Evolutionary conservation across 2,888 invertebrate genomes (phyloP), one percentile per base, ranked within the genome.

Genomic region (Drosophila dives): DNA sequence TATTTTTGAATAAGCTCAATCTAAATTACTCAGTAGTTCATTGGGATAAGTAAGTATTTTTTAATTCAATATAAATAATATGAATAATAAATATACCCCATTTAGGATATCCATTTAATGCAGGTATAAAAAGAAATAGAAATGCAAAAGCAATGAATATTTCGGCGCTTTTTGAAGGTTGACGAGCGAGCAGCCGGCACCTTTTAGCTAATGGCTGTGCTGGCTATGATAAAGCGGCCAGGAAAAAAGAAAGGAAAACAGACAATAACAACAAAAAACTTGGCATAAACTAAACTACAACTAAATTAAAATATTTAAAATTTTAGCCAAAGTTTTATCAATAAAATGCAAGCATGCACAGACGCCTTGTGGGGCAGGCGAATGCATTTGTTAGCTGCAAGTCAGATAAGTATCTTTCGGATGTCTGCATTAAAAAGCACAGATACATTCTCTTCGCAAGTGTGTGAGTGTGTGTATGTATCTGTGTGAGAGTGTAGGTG

Each of bases 261-360:
- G 68, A 71, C 45, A 53, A 29, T 34, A 60, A 60, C 66, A 66
- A 50, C 66, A 66, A 50, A 33, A 53, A 29, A 55, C 58, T 48
- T 72, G 71, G 64, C 55, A 55, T 51, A 54, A 80, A 75, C 76
- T 74, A 83, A 77, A 76, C 77, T 77, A 81, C 76, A 87, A 87
- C 87, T 81, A 87, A 89, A 87, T 87, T 89, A 87, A 87, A 87
- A 87, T 89, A 87, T 87, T 87, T 89, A 73, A 89, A 89, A 89
- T 83, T 87, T 81, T 80, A 71, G 83, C 76, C 61, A 76, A 87
- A 87, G 90, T 87, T 87, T 87, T 89, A 89, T 87, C 86, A 86
- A 86, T 86, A 86, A 86, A 88, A 81, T 83, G 79, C 77, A 75
- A 75, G 77, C 85, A 40, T 61, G 66, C 67, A 63, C 50, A 62